Base-by-base conservation (phyloP, 2,113 vertebrate genomes). In the Protobothrops mucrosquamatus region DNA sequence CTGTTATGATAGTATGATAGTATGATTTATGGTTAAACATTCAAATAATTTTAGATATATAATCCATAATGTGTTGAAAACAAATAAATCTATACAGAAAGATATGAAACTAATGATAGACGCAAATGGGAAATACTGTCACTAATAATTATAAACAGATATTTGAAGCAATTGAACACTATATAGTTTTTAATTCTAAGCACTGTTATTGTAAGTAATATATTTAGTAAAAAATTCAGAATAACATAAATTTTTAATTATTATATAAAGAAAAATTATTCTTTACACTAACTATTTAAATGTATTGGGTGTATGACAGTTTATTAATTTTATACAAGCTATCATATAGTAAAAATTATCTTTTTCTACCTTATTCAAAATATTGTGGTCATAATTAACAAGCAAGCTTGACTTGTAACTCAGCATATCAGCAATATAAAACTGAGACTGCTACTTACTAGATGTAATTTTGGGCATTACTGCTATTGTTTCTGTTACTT, bases 11-110 rank as follows among this genome's bases (percentile, higher is more conserved):
- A 94, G 93, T 9, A 85, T 92, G 26, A 86, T 54, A 4, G 93
- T 9, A 85, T 92, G 64, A 94, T 94, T 97, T 96, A 61, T 96
- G 64, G 91, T 86, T n/a, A 93, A 6, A 20, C 95, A 95, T 94
- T 95, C 95, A 48, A 59, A 9, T 11, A 95, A 94, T 95, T 95
- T 96, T 34, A n/a, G 39, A 89, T 2, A 0, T 0, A 0, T 15
- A 6, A 39, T 1, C 12, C 0, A 18, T 14, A 1, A 87, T 3
- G 6, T 0, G 0, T 10, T 89, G 2, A 26, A 23, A 0, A 4
- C 0, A 14, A 2, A 23, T 5, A 46, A 14, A 29, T 61, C 92
- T 3, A 64, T 4, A 2, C 0, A 2, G 1, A 26, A 90, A 91
- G 0, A 5, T 4, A 4, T 51, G 0, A 8, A 85, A 43, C 52